Evolutionary conservation across 2,113 vertebrate genomes (phyloP).

Genomic region (Nanorana parkeri): DNA sequence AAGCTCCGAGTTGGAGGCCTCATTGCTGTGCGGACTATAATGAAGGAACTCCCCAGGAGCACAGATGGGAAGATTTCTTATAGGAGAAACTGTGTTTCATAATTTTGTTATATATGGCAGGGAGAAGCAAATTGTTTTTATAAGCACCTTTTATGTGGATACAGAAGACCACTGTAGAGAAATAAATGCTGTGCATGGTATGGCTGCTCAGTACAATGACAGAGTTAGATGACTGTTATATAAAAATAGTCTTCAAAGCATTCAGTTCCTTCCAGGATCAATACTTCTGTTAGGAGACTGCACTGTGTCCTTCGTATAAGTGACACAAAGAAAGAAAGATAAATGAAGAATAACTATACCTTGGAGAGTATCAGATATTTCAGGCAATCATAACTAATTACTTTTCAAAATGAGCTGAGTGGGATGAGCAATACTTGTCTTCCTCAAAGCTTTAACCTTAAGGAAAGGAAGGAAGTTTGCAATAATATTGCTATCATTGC

Average conservation of each 20-base stretch:
- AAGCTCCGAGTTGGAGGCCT: no score
- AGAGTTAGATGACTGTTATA: conserved; percentile 18
- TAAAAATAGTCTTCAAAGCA: conserved; percentile 30
- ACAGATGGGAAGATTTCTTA: no score
- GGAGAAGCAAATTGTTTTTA: no score
- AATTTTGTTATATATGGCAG: no score
- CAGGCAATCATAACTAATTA: conserved; percentile 58
- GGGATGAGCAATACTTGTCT: conserved; percentile 35
- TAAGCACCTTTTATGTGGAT: no score
- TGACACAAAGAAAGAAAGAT: conserved; percentile 47
- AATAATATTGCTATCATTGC: neutral
- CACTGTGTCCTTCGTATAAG: conserved; percentile 49
- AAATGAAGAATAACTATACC: conserved; percentile 54
- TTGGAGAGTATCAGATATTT: conserved; percentile 50
- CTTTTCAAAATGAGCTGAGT: conserved; percentile 52
- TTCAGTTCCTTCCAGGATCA: conserved; percentile 42
- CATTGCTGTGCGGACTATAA: no score
- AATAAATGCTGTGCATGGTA: neutral
- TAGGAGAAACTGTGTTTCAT: no score
- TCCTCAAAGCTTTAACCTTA: conserved; percentile 49
- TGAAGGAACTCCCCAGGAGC: no score
- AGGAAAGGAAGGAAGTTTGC: conserved; percentile 7
- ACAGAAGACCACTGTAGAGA: no score
- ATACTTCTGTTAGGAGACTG: conserved; percentile 44
- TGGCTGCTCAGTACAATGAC: no score